These are phyloP conservation scores for Malurus melanocephalus DNA, from an alignment of 2,113 vertebrate species.

Conservation along the genomic window DNA sequence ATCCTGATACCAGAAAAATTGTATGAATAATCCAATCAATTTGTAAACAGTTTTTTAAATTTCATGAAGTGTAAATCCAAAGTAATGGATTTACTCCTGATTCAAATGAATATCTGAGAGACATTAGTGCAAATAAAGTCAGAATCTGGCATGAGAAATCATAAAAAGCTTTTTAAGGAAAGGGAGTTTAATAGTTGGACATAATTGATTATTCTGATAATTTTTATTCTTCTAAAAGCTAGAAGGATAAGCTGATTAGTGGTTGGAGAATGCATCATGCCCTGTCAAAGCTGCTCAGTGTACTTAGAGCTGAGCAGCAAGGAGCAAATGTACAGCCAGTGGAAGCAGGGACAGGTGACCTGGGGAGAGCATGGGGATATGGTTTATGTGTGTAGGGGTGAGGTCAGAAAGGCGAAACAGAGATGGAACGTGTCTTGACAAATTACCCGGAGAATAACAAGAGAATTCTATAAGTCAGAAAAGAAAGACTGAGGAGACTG, in stretches of 20 bases:
- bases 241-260: not conserved
- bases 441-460: not conserved
- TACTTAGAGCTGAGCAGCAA: not conserved
- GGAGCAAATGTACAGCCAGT: not conserved
- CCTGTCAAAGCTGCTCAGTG: not conserved
- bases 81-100: not conserved
- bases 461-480: not conserved
- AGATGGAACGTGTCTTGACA: not conserved
- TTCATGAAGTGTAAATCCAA: not conserved
- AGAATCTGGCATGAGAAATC: not conserved
- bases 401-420: not conserved
- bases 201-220: not conserved
- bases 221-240: not conserved
- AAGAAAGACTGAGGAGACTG: not conserved
- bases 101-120: not conserved
- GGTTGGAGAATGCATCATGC: not conserved
- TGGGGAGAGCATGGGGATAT: not conserved
- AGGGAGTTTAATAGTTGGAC: not conserved
- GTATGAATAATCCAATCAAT: not conserved
- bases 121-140: not conserved
- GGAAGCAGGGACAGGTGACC: not conserved
- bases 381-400: not conserved
- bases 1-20: not conserved
- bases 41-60: not conserved
- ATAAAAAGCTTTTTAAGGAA: not conserved